A percentile compares a stretch with the other conserved stretches of the same genome.
Evolutionary conservation across 2,113 vertebrate genomes (phyloP).

Genomic region (Triplophysa tibetana): DNA sequence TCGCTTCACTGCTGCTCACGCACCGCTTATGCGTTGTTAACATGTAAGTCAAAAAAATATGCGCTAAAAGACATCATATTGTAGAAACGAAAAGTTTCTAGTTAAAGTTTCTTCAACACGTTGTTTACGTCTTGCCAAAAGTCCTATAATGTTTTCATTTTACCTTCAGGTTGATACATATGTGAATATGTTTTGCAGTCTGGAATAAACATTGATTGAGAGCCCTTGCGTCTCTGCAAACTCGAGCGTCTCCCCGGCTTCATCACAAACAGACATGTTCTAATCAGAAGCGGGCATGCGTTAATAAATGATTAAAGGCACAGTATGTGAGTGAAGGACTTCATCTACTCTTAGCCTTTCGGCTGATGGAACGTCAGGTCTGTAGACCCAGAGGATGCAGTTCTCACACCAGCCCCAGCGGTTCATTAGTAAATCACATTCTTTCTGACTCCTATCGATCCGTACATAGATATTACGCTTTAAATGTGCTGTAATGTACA

Average conservation of each 20-base stretch:
- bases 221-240: not conserved
- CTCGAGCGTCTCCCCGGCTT: not conserved
- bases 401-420: not conserved
- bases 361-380: not conserved
- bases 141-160: too few species aligned
- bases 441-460: constrained; percentile 29
- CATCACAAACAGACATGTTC: not conserved
- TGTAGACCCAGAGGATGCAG: constrained; percentile 5
- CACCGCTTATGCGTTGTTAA: too few species aligned
- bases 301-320: constrained; percentile 49
- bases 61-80: too few species aligned
- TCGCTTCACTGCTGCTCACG: too few species aligned
- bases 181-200: too few species aligned
- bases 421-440: constrained; percentile 31
- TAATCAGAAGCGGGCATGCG: not conserved
- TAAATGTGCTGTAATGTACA: constrained; percentile 18
- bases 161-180: too few species aligned
- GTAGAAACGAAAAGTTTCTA: too few species aligned
- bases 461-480: constrained; percentile 17
- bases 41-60: too few species aligned
- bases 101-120: too few species aligned
- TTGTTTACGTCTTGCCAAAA: too few species aligned
- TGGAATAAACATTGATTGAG: not conserved
- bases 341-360: constrained; percentile 12
- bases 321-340: constrained; percentile 37